A percentile compares a stretch with the other conserved stretches of the same genome.
Conservation (phyloP, 2,888 invertebrate species). For the Aleiodes leptofemur region DNA sequence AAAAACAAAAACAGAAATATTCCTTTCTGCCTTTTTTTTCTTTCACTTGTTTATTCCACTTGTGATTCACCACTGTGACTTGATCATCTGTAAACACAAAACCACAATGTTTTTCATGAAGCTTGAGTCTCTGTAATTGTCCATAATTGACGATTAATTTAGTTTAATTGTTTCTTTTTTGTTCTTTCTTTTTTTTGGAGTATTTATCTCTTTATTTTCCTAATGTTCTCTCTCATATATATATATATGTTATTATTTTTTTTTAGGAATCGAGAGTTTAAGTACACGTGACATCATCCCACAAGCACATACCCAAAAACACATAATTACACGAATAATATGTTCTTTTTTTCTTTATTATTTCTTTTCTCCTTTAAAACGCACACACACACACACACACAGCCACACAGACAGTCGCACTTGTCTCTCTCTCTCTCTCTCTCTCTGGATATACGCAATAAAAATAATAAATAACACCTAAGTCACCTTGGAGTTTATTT, state of each 20-base stretch:
- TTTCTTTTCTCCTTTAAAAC: neutral
- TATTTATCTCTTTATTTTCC: neutral
- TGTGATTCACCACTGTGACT: conserved; percentile 44
- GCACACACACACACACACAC: neutral
- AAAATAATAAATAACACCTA: conserved; percentile 32
- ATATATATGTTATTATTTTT: neutral
- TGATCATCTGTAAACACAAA: conserved; percentile 54
- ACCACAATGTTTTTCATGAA: conserved; percentile 24
- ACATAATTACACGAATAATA: conserved; percentile 14
- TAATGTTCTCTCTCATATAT: neutral
- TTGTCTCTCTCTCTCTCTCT: conserved; percentile 11
- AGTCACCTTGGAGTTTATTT: conserved; percentile 38
- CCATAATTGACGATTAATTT: conserved; percentile 29
- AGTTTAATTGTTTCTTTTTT: neutral
- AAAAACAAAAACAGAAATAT: too few relatives aligned
- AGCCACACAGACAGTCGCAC: conserved; percentile 2
- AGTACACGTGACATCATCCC: conserved; percentile 28
- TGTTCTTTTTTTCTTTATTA: neutral
- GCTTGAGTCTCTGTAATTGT: conserved; percentile 15
- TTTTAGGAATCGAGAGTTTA: neutral
- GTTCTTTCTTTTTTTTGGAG: neutral
- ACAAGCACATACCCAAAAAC: conserved; percentile 8
- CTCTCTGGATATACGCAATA: conserved; percentile 4
- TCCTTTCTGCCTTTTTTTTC: neutral
- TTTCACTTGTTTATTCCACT: conserved; percentile 37